Conservation (phyloP, 2,113 vertebrate genomes). For the Peromyscus polionotus region DNA sequence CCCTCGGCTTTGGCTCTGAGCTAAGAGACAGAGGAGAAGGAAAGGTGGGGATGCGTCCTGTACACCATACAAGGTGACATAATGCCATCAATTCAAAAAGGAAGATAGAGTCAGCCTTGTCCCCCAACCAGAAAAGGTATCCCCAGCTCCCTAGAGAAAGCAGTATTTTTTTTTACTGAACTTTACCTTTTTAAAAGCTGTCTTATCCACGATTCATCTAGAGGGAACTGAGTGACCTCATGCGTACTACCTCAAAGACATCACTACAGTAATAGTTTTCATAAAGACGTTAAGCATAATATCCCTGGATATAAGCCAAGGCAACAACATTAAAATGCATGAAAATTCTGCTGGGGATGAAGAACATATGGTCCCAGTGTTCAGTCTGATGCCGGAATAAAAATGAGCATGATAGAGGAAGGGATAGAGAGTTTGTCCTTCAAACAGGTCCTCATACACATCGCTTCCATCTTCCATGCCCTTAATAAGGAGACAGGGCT, state of each 20-base stretch:
- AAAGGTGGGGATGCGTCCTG: neutral
- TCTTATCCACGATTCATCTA: neutral
- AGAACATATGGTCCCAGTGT: conserved; percentile 80
- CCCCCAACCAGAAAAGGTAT: neutral
- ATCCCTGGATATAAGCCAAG: conserved; percentile 73
- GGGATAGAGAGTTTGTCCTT: conserved; percentile 68
- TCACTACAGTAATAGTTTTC: conserved; percentile 53
- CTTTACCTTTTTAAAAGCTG: neutral
- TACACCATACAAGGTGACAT: fast-evolving
- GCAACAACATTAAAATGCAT: conserved; percentile 80
- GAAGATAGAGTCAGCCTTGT: neutral
- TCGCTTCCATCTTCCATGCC: neutral
- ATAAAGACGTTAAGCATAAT: conserved; percentile 74
- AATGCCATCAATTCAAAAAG: neutral
- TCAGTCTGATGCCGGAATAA: conserved; percentile 69
- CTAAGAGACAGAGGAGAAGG: neutral
- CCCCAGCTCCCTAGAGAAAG: neutral
- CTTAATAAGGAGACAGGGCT: neutral
- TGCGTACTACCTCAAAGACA: conserved; percentile 59
- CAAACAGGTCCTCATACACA: conserved; percentile 58
- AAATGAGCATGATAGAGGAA: conserved; percentile 71
- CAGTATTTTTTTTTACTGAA: neutral
- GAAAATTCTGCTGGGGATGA: conserved; percentile 70
- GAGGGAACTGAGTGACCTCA: conserved; percentile 58
- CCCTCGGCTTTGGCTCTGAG: neutral